These are phyloP conservation scores for Cotesia chilonis DNA, from an alignment of 1,140 invertebrate species.

Conservation along the genomic window DNA sequence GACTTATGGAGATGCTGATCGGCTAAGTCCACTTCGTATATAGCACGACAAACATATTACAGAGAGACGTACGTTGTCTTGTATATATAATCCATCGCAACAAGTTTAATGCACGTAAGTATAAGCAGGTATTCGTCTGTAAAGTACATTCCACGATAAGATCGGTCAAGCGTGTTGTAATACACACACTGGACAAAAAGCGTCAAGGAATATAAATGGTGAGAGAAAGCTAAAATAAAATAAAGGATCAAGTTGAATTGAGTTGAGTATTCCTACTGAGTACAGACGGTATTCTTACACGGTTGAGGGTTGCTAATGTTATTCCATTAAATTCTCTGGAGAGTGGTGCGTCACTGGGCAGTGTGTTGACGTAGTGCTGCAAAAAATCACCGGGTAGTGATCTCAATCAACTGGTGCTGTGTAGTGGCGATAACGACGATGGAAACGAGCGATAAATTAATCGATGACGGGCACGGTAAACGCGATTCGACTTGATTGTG, in stretches of 20 bases:
- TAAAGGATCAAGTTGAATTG: too few species aligned
- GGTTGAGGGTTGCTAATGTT: constrained; percentile 16
- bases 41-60: too few species aligned
- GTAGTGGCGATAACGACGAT: constrained; percentile 29
- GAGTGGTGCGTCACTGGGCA: not conserved
- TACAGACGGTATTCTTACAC: not conserved
- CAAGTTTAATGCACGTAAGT: constrained; percentile 18
- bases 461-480: constrained; percentile 11
- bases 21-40: constrained; percentile 11
- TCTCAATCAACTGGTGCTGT: constrained; percentile 29
- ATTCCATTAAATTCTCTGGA: not conserved
- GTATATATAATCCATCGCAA: constrained; percentile 21
- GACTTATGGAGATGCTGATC: constrained; percentile 38
- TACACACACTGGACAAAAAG: constrained; percentile 10
- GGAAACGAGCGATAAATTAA: constrained; percentile 34
- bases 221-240: not conserved
- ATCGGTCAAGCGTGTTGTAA: constrained; percentile 24
- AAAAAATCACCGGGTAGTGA: constrained; percentile 28
- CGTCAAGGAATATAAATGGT: not conserved
- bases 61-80: constrained; percentile 12
- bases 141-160: constrained; percentile 36
- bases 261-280: not conserved
- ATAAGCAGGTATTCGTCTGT: constrained; percentile 32
- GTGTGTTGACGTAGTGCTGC: not conserved
- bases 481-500: not conserved